Evolutionary conservation across 2,797 vertebrate species (phyloP).

Genomic region (Falco biarmicus): DNA sequence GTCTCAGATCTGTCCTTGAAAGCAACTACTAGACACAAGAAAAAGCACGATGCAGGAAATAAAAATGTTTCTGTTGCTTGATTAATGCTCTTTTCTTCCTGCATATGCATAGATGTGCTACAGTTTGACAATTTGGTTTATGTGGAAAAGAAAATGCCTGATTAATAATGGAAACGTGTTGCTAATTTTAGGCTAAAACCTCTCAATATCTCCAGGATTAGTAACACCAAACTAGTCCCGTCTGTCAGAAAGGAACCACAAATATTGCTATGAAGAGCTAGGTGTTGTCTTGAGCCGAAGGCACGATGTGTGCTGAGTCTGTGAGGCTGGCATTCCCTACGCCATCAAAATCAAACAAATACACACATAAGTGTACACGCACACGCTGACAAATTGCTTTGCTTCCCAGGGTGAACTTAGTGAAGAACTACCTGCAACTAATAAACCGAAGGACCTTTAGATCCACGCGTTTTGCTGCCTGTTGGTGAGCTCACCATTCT

Average conservation of each 20-base stretch:
- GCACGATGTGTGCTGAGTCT: rapidly evolving
- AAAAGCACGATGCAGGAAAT: neutral
- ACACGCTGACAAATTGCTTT: neutral
- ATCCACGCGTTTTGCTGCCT: neutral
- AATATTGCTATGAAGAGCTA: neutral
- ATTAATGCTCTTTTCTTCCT: neutral
- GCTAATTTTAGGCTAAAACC: neutral
- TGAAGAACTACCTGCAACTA: neutral
- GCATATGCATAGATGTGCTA: neutral
- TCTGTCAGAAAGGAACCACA: neutral
- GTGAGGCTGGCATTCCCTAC: neutral
- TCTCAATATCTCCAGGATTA: neutral
- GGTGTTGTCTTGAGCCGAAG: neutral
- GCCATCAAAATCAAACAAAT: neutral
- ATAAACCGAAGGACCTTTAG: neutral
- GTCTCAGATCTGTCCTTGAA: conserved; percentile 43
- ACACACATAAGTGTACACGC: too few species aligned
- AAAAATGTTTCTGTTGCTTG: neutral
- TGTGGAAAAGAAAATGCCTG: neutral
- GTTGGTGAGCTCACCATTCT: neutral
- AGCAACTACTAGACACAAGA: neutral
- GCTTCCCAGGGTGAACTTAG: neutral
- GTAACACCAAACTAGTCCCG: neutral
- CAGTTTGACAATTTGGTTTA: neutral
- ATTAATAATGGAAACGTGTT: neutral